Base-by-base conservation (phyloP, 1,140 invertebrate species). In the Atta texana region DNA sequence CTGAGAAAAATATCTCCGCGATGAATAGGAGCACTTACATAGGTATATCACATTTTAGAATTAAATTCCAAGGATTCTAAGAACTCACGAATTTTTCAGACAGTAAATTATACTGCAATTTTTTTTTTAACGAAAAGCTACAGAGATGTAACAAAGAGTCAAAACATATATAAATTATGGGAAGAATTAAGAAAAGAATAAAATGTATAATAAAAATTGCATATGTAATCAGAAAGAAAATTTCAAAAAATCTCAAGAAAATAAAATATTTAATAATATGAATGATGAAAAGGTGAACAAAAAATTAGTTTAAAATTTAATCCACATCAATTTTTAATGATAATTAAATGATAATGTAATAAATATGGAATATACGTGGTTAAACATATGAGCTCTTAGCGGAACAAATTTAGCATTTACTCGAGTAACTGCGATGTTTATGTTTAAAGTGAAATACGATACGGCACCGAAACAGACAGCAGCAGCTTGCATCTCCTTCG, bases 1-100 rank as follows among this genome's bases (percentile, higher is more conserved):
- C 10, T n/a, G 31, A 59, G 66, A 75, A 82, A 84, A 84, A 84
- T 61, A 82, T 74, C 39, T 21, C 69, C 14, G 14, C 24, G 39
- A 75, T 8, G 34, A 55, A 81, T 74, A 28, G 16, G 21, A 24
- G 39, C 18, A 21, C 31, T 57, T 69, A 71, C 53, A 49, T 71
- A 44, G 10, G 39, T 44, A 28, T 14, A 51, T 44, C 12, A 10
- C 24, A 21, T 74, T 61, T 75, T 10, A 61, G 12, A 61, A 75
- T 84, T 51, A 75, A 14, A 84, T 51, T 49, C 21, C 1, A 16
- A 49, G 66, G 21, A 49, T 6, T 49, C 21, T 24, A 39, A 69
- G 7, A 51, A 53, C 12, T 61, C 34, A 14, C 44, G 6, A 69
- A 34, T 69, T 28, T 53, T 14, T 31, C 8, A 61, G 16, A 63